Base-by-base conservation (phyloP, 2,113 vertebrate species). In the Amphilophus citrinellus region DNA sequence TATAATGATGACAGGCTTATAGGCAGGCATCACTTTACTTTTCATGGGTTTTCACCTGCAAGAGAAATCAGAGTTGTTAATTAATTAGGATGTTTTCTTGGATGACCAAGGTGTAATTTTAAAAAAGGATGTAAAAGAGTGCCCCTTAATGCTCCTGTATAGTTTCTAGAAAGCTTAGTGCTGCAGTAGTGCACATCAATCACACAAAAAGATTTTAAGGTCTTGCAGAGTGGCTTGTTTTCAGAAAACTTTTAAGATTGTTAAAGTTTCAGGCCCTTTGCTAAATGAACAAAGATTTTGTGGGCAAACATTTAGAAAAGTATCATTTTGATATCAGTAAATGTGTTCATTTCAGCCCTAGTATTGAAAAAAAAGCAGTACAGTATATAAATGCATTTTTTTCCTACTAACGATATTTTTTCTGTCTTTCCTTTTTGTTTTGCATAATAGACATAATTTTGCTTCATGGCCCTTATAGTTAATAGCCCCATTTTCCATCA, bases 1-100 rank as follows among this genome's bases (percentile, higher is more conserved):
- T 76, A 61, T 89, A 93, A 87, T 90, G 66, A 88, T 89, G 65
- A 77, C 60, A 10, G 61, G 60, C 65, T 71, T 85, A 35, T 18
- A 65, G 66, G 77, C 42, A 62, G 84, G 88, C 75, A 61, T 53
- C 17, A 6, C 57, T 42, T 85, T 89, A 76, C 62, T 62, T 47
- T 85, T 90, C 27, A 53, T 78, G n/a, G 79, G 60, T 80, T 77
- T 82, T 88, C 30, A 79, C 10, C 65, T 66, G 17, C 11, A 66
- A 53, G 75, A 63, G 14, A 65, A 82, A 66, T 14, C 9, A 37
- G 18, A 3, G 37, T 57, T 68, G 42, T 47, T 27, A 58, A 71
- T 71, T 42, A 59, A 80, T 71, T 59, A 0, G 1, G 4, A n/a
- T 10, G 39, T 61, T 78, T 61, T 47, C 0, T 32, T 27, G 17